These are phyloP conservation scores for Phania funesta DNA, from an alignment of 2,888 invertebrate species.

Conservation along the genomic window DNA sequence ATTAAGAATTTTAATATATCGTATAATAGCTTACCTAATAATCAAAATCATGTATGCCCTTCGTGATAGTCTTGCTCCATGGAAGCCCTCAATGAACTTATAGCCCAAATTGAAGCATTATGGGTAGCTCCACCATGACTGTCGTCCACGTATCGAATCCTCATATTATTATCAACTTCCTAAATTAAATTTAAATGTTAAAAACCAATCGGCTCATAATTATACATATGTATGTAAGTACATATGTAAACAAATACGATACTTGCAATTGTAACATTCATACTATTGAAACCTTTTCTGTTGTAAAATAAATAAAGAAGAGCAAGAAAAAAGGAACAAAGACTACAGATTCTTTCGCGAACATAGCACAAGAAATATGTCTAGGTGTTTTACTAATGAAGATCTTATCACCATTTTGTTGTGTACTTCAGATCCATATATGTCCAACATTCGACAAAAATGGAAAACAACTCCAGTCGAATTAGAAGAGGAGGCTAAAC, in stretches of 20 bases:
- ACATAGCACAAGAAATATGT: too few species aligned
- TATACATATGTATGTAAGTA: too few species aligned
- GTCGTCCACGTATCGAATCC: not conserved
- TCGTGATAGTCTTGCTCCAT: not conserved
- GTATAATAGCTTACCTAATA: not conserved
- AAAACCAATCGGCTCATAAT: not conserved
- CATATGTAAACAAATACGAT: not conserved
- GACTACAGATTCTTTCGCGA: too few species aligned
- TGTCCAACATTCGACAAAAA: too few species aligned
- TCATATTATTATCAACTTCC: not conserved
- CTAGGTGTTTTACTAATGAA: too few species aligned
- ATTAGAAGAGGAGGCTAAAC: too few species aligned
- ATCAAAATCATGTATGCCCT: not conserved
- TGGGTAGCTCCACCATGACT: not conserved
- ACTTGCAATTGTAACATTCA: not conserved
- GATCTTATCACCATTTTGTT: too few species aligned
- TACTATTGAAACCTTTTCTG: not conserved
- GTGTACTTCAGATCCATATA: too few species aligned
- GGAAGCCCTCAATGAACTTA: not conserved
- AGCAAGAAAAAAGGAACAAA: too few species aligned
- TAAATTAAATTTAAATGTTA: not conserved
- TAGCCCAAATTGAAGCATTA: conserved; percentile 6
- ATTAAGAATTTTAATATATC: not conserved
- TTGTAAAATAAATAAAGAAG: not conserved
- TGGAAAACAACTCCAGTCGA: too few species aligned